Evolutionary conservation across 2,888 invertebrate genomes (phyloP), one percentile per base, ranked within the genome.

Genomic region (Thelaira solivaga): DNA sequence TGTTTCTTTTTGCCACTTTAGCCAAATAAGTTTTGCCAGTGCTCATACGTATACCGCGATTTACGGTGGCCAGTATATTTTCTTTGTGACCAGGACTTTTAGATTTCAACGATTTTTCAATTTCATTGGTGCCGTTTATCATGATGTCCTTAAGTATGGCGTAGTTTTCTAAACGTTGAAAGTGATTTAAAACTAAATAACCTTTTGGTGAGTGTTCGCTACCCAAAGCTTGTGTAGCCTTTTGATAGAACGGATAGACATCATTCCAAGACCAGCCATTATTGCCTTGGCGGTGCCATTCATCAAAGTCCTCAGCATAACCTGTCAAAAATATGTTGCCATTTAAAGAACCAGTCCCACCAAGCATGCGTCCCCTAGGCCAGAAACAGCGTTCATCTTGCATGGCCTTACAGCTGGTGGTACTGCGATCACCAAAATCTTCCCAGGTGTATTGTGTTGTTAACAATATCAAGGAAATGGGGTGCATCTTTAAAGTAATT

Each of bases 281-380:
- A 80, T 92, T 92, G 11, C 92, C 91, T 29, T 87, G 82, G 1
- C 85, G 84, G 51, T 90, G 89, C 93, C 93, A 93, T 57, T 88
- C 85, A 49, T 91, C 88, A 78, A 90, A 93, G 82, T 92, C 92
- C 6, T 85, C 83, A 0, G 85, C 88, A 81, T 90, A 91, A 0
- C 92, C 93, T 41, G 91, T 89, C 3, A 92, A 88, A 82, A 92
- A 92, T 61, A 93, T 87, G 91, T 92, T 92, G 45, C 90, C 92
- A 83, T 93, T 93, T 18, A 92, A 88, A 2, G 90, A 90, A 53
- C 92, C 92, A 0, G 91, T 91, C 7, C 93, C 93, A 29, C 93
- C 92, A 83, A 93, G 88, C 69, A 91, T 90, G 83, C 92, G 93
- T 0, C 94, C 94, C 69, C 92, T 90, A 26, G 92, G 91, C 93